Conservation (phyloP, 2,888 invertebrate genomes). For the Dasypolia templi region DNA sequence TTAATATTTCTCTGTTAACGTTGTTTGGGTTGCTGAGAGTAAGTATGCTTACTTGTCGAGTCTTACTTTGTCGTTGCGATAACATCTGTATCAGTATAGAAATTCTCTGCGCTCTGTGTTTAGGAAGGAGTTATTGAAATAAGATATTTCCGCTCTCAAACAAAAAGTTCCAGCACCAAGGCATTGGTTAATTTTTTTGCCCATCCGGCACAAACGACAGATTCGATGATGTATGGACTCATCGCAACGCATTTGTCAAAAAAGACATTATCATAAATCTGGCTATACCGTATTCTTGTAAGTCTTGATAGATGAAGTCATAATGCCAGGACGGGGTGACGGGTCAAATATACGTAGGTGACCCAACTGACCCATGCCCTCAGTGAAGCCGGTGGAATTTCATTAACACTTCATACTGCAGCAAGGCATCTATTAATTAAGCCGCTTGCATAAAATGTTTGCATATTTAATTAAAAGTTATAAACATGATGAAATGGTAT, state of each 20-base stretch:
- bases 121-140: neutral
- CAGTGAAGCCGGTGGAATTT: slow-evolving; percentile 61
- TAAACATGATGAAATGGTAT: slow-evolving; percentile 12
- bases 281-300: slow-evolving; percentile 13
- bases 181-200: neutral
- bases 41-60: too few species aligned
- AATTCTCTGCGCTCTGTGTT: neutral
- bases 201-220: slow-evolving; percentile 32
- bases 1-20: neutral
- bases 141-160: neutral
- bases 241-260: slow-evolving; percentile 36
- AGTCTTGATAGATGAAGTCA: slow-evolving; percentile 53
- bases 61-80: neutral
- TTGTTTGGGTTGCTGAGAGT: neutral
- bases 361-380: slow-evolving; percentile 41
- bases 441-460: slow-evolving; percentile 49
- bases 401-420: slow-evolving; percentile 58
- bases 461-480: slow-evolving; percentile 23
- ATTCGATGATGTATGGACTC: slow-evolving; percentile 34
- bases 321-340: slow-evolving; percentile 2
- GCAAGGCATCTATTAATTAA: slow-evolving; percentile 60
- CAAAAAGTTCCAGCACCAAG: neutral
- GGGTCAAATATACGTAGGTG: slow-evolving; percentile 26
- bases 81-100: neutral
- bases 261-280: slow-evolving; percentile 45